Percentiles rank a stretch among this genome's conserved stretches.
These are phyloP conservation scores for Slavum lentiscoides DNA, from an alignment of 2,888 invertebrate genomes.

Conservation along the genomic window DNA sequence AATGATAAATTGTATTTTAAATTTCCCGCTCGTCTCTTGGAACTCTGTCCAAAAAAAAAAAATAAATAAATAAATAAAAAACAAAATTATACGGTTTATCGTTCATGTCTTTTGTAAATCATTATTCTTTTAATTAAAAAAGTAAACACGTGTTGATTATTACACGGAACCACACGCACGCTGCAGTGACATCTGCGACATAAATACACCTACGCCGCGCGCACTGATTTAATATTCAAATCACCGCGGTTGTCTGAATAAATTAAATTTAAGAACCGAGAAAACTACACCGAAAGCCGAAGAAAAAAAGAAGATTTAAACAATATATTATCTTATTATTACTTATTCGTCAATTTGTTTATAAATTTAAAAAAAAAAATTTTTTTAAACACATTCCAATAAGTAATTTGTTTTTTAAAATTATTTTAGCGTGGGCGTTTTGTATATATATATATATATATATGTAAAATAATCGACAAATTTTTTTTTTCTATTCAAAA, in stretches of 20 bases:
- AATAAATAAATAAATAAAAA: background rate
- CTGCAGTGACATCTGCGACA: constrained; percentile 12
- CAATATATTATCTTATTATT: background rate
- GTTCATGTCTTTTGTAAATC: constrained; percentile 40
- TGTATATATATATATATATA: no score
- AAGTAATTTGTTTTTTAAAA: no score
- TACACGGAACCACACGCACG: background rate
- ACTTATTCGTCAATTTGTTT: background rate
- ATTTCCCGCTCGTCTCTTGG: constrained; percentile 23
- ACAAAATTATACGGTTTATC: constrained; percentile 15
- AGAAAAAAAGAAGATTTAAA: no score
- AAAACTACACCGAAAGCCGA: background rate
- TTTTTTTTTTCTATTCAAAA: no score
- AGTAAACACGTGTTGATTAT: constrained; percentile 28
- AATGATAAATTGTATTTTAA: constrained; percentile 46
- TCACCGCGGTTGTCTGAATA: background rate
- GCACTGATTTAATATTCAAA: constrained; percentile 24
- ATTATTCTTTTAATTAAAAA: constrained; percentile 51
- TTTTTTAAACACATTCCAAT: no score
- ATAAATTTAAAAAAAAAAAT: no score
- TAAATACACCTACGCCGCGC: constrained; percentile 19
- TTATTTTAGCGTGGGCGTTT: no score
- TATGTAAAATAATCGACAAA: no score
- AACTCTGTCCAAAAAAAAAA: constrained; percentile 35
- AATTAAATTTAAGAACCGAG: background rate